phyloP scores from a whole-genome alignment of 1,140 invertebrate species.

The Acromyrmex echinatior region DNA sequence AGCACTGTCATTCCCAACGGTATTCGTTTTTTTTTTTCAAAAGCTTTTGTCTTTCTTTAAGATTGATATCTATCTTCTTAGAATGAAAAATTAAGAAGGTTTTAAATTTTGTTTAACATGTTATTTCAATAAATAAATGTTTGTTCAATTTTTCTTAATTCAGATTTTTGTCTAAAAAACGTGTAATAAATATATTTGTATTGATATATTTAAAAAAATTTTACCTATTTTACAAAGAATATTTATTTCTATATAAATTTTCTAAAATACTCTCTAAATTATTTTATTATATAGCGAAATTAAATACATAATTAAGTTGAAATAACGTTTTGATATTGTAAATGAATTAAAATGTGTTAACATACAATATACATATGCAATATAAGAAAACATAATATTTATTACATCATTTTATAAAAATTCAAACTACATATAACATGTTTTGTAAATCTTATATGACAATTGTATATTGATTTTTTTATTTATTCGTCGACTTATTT shows the following conservation, averaged over 20 bases:
- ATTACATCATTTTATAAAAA: neutral
- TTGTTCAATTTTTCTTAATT: neutral
- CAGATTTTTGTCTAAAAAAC: neutral
- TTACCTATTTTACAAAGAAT: neutral
- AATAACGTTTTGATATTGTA: neutral
- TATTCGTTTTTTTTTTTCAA: conserved; percentile 5
- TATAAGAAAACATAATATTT: neutral
- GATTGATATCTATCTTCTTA: neutral
- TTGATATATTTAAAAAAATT: no score
- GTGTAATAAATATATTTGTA: neutral
- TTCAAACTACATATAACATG: conserved; percentile 1
- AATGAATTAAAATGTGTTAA: neutral
- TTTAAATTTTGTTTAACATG: neutral
- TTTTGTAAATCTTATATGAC: neutral
- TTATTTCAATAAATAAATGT: neutral
- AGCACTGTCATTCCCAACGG: conserved; percentile 16
- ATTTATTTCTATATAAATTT: neutral
- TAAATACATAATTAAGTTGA: neutral
- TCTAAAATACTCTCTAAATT: neutral
- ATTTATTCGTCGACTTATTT: neutral
- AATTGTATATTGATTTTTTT: neutral
- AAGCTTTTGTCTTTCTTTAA: neutral
- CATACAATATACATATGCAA: neutral
- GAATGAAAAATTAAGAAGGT: neutral
- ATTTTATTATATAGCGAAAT: neutral